Percentiles rank a stretch among this genome's conserved stretches.
These are phyloP conservation scores for Gila orcuttii DNA, from an alignment of 2,113 vertebrate species.

Conservation along the genomic window DNA sequence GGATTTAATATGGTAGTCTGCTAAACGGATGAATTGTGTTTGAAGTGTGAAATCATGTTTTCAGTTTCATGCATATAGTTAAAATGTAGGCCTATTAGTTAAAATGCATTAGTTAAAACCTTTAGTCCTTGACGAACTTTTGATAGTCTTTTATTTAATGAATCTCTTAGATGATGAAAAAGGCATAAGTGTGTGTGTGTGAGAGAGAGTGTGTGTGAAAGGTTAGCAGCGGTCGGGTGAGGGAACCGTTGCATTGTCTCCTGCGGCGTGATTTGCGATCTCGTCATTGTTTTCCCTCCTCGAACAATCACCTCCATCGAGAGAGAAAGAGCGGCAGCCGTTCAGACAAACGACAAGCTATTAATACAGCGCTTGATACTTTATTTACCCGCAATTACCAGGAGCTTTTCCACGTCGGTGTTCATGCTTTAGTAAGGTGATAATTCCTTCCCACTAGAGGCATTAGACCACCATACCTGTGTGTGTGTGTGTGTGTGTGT, in stretches of 20 bases:
- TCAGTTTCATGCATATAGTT: background rate
- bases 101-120: background rate
- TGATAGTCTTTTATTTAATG: background rate
- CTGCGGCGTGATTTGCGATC: background rate
- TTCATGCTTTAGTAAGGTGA: conserved; percentile 20
- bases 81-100: background rate
- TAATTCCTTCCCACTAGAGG: conserved; percentile 9
- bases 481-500: conserved; percentile 26
- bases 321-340: conserved; percentile 14
- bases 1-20: background rate
- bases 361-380: conserved; percentile 21
- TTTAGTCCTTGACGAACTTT: background rate
- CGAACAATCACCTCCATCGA: background rate
- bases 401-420: background rate
- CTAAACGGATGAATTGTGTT: background rate
- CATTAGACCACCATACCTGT: conserved; percentile 10
- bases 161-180: background rate
- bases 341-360: conserved; percentile 35
- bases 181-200: background rate
- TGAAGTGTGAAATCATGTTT: background rate
- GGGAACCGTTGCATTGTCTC: conserved; percentile 36
- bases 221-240: background rate
- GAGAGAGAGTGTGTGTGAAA: background rate
- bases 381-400: conserved; percentile 1
- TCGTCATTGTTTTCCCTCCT: background rate